Conservation (phyloP, 1,140 invertebrate genomes). For the Drosophila saltans region DNA sequence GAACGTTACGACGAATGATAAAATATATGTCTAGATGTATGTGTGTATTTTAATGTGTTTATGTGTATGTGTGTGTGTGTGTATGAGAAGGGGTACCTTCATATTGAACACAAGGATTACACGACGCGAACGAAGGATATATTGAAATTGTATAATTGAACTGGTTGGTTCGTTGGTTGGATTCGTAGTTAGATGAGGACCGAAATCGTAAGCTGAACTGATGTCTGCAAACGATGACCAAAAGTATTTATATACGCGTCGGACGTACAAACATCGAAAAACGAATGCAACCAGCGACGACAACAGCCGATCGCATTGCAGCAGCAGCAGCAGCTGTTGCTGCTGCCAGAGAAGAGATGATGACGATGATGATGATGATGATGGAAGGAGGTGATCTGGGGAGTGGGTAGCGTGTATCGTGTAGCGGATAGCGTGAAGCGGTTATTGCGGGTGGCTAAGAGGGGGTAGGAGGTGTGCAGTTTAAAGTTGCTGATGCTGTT, state of each 20-base stretch:
- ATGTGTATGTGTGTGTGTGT: too few relatives aligned
- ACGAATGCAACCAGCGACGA: slow-evolving; percentile 23
- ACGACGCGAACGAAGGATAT: slow-evolving; percentile 62
- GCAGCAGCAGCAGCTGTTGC: slow-evolving; percentile 18
- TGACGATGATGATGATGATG: background rate
- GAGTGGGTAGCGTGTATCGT: slow-evolving; percentile 3
- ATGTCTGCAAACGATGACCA: slow-evolving; percentile 81
- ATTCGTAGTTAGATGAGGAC: slow-evolving; percentile 55
- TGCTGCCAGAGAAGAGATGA: slow-evolving; percentile 24
- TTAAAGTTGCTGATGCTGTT: background rate
- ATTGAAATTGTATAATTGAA: slow-evolving; percentile 24
- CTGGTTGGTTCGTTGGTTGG: slow-evolving; percentile 35
- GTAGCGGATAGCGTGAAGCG: slow-evolving; percentile 1
- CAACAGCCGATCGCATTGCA: slow-evolving; percentile 44
- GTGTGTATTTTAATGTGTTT: too few relatives aligned
- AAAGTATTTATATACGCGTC: slow-evolving; percentile 81
- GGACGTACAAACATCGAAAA: slow-evolving; percentile 31
- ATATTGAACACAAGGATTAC: slow-evolving; percentile 56
- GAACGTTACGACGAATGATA: too few relatives aligned
- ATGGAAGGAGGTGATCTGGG: background rate
- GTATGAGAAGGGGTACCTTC: slow-evolving; percentile 55
- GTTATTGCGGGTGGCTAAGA: background rate
- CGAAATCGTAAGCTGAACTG: slow-evolving; percentile 81
- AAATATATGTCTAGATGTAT: too few relatives aligned
- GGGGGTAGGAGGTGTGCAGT: background rate